A percentile compares a stretch with the other conserved stretches of the same genome.
These are phyloP conservation scores for Marisa cornuarietis DNA, from an alignment of 1,140 invertebrate species.

Conservation along the genomic window DNA sequence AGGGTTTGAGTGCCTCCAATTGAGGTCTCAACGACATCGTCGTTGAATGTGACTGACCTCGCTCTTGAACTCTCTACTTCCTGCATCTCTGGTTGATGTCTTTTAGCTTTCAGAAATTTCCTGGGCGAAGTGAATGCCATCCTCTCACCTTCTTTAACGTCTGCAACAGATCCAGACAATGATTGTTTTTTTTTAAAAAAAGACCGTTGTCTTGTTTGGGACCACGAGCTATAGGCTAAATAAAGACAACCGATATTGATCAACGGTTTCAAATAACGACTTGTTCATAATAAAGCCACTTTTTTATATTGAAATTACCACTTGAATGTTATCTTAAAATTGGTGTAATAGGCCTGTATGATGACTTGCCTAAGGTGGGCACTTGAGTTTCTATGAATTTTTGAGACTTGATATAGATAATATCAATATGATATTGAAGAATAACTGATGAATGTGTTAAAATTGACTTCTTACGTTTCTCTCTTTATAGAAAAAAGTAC, in stretches of 20 bases:
- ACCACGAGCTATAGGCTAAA: too few species aligned
- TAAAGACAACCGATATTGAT: too few species aligned
- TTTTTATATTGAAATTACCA: neutral
- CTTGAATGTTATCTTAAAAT: neutral
- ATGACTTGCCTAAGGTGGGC: too few species aligned
- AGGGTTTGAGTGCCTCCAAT: slow-evolving; percentile 58
- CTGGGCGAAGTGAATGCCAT: slow-evolving; percentile 26
- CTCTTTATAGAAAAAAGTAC: neutral
- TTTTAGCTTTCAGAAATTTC: slow-evolving; percentile 23
- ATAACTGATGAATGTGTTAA: neutral
- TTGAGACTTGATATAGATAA: neutral
- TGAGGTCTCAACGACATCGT: slow-evolving; percentile 58
- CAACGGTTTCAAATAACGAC: too few species aligned
- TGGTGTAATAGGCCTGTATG: neutral
- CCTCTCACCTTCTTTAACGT: neutral
- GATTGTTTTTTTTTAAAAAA: too few species aligned
- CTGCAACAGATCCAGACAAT: neutral
- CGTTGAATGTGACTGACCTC: slow-evolving; percentile 51
- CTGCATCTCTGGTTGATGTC: slow-evolving; percentile 14
- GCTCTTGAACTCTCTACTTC: slow-evolving; percentile 12
- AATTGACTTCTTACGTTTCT: neutral
- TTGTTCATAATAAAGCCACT: neutral
- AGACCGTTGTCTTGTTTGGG: too few species aligned
- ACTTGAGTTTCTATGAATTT: neutral
- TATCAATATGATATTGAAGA: neutral